Conservation (phyloP, 2,888 invertebrate species). For the Melitaea athalia region DNA sequence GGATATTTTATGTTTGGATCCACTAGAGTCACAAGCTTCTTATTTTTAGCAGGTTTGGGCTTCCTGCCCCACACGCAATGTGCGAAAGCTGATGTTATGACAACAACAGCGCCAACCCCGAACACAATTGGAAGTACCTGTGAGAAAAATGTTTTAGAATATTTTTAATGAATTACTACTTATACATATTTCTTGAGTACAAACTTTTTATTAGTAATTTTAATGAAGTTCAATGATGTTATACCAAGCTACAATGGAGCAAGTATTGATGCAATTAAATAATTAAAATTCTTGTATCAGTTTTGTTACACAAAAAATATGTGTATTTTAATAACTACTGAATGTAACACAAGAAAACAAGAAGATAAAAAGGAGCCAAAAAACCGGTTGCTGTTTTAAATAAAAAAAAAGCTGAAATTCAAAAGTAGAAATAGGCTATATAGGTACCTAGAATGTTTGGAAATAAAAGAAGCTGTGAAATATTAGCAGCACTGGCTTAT, state of each 20-base stretch:
- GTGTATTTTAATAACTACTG: too few species aligned
- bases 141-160: conserved; percentile 2
- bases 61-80: conserved; percentile 78
- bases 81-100: conserved; percentile 83
- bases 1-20: conserved; percentile 94
- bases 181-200: too few species aligned
- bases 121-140: conserved; percentile 84
- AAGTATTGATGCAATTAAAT: neutral
- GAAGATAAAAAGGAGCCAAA: too few species aligned
- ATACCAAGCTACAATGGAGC: neutral
- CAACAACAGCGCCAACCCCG: conserved; percentile 82
- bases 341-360: too few species aligned
- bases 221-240: neutral
- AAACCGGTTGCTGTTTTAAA: too few species aligned
- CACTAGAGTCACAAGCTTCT: conserved; percentile 84
- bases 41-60: conserved; percentile 46
- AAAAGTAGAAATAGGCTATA: too few species aligned
- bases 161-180: neutral
- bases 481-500: too few species aligned
- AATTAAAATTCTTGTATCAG: neutral
- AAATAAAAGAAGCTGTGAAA: too few species aligned
- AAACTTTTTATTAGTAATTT: too few species aligned
- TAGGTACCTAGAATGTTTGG: too few species aligned
- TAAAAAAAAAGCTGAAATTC: too few species aligned
- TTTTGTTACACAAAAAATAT: neutral